Percentiles rank a stretch among this genome's conserved stretches.
Evolutionary conservation across 2,888 invertebrate species (phyloP).

Genomic region (Andrena fulva): DNA sequence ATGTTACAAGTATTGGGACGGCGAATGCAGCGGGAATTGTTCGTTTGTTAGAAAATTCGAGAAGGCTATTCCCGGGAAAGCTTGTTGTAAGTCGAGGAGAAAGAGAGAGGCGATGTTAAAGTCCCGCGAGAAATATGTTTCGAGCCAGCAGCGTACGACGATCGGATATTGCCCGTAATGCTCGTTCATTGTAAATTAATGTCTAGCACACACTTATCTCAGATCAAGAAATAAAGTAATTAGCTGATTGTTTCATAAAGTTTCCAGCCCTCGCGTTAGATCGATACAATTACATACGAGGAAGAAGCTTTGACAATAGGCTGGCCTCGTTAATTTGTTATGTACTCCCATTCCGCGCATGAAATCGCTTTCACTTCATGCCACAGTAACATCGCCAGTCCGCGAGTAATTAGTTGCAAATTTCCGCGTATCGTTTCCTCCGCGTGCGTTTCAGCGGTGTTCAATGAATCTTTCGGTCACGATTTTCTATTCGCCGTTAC

Average conservation of each 20-base stretch:
- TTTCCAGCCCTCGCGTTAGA: not conserved
- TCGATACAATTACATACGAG: not conserved
- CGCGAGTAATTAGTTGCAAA: conserved; percentile 51
- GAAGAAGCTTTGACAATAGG: conserved; percentile 12
- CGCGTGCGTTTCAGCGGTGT: not conserved
- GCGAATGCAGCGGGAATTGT: not conserved
- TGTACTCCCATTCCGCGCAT: conserved; percentile 18
- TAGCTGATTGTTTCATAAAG: conserved; percentile 3
- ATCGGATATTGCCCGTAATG: conserved; percentile 4
- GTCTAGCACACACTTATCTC: not conserved
- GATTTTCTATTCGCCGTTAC: conserved; percentile 10
- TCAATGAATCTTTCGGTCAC: conserved; percentile 16
- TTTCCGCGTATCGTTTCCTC: conserved; percentile 55
- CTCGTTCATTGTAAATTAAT: conserved; percentile 3
- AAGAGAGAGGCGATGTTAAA: not conserved
- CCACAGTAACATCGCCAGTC: conserved; percentile 26
- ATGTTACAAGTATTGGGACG: conserved; percentile 2
- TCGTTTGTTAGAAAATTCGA: not conserved
- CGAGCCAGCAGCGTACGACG: not conserved
- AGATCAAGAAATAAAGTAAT: not conserved
- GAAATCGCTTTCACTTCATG: conserved; percentile 61
- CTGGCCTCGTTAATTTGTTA: conserved; percentile 22
- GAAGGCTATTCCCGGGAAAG: not conserved
- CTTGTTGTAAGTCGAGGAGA: not conserved
- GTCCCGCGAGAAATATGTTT: not conserved